A percentile compares a stretch with the other conserved stretches of the same genome.
phyloP scores from a whole-genome alignment of 2,888 invertebrate species.

The Chrysina gloriosa region DNA sequence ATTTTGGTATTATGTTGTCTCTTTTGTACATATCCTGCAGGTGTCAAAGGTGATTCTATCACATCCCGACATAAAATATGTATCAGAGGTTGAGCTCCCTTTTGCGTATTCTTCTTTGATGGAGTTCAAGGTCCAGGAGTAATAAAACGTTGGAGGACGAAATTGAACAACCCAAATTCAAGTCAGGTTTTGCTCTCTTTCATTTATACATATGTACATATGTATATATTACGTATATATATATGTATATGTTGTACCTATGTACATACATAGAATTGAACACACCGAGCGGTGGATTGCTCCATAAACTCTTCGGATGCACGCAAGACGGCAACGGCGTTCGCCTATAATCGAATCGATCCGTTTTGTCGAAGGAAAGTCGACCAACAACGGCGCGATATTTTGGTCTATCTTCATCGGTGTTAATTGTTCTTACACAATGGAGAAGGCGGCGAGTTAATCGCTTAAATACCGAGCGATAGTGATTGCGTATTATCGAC shows the following conservation, averaged over 20 bases:
- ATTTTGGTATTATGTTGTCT: not conserved
- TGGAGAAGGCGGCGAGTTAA: not conserved
- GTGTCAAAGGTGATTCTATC: not conserved
- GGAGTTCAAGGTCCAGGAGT: constrained; percentile 18
- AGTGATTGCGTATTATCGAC: not conserved
- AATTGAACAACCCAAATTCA: constrained; percentile 10
- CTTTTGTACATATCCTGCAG: not conserved
- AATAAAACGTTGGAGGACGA: not conserved
- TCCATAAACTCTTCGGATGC: too few species aligned
- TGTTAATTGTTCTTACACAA: not conserved
- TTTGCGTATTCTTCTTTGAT: constrained; percentile 6
- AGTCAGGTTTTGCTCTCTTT: not conserved
- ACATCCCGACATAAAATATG: not conserved
- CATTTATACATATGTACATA: not conserved
- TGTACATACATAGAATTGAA: not conserved
- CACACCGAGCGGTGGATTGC: not conserved
- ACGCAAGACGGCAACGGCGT: too few species aligned
- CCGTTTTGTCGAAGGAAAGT: too few species aligned
- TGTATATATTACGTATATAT: not conserved
- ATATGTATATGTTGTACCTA: not conserved
- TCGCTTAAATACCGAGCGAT: not conserved
- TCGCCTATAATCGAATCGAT: too few species aligned
- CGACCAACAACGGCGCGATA: too few species aligned
- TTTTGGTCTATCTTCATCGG: too few species aligned
- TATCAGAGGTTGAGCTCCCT: not conserved